Base-by-base conservation (phyloP, 2,113 vertebrate genomes). In the Rhinichthys klamathensis region DNA sequence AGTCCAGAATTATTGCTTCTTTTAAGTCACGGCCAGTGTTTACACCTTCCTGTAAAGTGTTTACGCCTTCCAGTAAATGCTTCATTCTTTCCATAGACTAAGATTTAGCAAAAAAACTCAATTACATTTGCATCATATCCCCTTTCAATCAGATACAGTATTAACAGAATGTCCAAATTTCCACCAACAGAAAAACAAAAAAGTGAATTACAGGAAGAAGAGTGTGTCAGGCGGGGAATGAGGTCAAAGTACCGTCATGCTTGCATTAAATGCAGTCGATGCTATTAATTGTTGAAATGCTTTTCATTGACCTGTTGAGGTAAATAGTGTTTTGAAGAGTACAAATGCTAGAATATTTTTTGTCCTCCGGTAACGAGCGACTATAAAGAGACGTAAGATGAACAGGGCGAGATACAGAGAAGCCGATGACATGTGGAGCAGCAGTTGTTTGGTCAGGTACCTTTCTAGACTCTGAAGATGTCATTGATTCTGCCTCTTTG, bases 401-500 rank as follows among this genome's bases (percentile, higher is more conserved):
- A 27, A 32, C 3, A 30, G 30, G 12, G n/a, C n/a, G 18, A 80
- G 8, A 63, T 21, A 4, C 21, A 67, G 74, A 76, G 60, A 44
- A 83, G 69, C 6, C 10, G 27, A 79, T 76, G 41, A 10, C 41
- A n/a, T n/a, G 27, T 49, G 15, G 12, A 49, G 16, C 92, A 93
- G 88, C 91, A 87, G 75, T 90, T 49, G 67, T 94, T 88, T 93
- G 10, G 35, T 23, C 21, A 70, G 35, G 92, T 92, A 25, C 92
- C 86, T 91, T 90, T 86, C 88, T 93, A 89, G 91, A 94, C 92
- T 88, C 21, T 23, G 86, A 85, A 84, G 87, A 79, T 38, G 61
- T 93, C 92, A 98, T 89, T 99, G 97, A 90, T 95, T 96, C 95
- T 97, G 98, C 92, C 96, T 97, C 96, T 99, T 99, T 85, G 97